Evolutionary conservation across 2,888 invertebrate species (phyloP).

Genomic region (Rambutsinella grinnellia): DNA sequence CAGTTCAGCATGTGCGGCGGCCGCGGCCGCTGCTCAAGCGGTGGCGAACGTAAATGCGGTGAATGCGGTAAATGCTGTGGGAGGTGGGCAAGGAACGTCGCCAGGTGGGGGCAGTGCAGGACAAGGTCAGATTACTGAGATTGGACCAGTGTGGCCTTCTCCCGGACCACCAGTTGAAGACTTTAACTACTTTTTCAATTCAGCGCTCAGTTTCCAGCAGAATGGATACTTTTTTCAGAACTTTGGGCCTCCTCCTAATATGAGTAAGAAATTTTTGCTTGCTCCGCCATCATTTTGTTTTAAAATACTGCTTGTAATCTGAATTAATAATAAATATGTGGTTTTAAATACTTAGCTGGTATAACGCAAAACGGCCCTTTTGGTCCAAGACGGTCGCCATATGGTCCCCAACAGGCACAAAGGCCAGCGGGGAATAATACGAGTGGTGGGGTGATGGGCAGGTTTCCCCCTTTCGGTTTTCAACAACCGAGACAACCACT

Average conservation of each 20-base stretch:
- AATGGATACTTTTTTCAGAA: conserved; percentile 66
- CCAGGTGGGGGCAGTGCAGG: conserved; percentile 33
- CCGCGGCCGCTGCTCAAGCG: conserved; percentile 49
- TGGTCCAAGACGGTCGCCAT: conserved; percentile 63
- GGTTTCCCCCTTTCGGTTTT: conserved; percentile 65
- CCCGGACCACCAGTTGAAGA: conserved; percentile 64
- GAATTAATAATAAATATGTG: too few relatives aligned
- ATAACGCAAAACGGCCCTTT: conserved; percentile 65
- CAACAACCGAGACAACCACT: conserved; percentile 64
- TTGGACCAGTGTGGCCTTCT: conserved; percentile 64
- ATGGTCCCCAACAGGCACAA: conserved; percentile 63
- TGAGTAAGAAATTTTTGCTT: conserved; percentile 60
- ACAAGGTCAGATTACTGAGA: conserved; percentile 53
- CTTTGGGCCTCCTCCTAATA: conserved; percentile 65
- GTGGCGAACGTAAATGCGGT: conserved; percentile 52
- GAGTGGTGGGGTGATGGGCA: conserved; percentile 59
- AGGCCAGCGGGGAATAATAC: conserved; percentile 63
- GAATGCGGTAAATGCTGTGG: conserved; percentile 41
- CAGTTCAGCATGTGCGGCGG: conserved; percentile 52
- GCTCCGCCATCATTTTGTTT: not conserved
- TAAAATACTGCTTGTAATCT: too few relatives aligned
- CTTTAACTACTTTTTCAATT: conserved; percentile 65
- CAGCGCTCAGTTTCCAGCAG: conserved; percentile 63
- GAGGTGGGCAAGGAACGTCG: conserved; percentile 16
- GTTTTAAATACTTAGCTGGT: too few relatives aligned